Conservation (phyloP, 2,113 vertebrate genomes). For the Parotia lawesii region DNA sequence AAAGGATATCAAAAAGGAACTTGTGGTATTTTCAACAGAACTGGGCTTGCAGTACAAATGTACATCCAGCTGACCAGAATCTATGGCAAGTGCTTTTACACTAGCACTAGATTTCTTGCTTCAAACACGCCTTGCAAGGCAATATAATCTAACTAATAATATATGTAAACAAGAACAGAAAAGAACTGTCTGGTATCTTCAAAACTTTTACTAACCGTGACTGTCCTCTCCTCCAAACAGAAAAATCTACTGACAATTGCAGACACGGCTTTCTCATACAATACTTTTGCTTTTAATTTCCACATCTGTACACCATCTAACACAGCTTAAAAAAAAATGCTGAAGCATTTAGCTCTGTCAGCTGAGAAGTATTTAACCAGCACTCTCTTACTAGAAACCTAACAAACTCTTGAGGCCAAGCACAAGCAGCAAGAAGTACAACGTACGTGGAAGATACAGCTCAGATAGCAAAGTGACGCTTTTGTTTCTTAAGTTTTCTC, state of each 20-base stretch:
- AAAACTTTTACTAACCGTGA: background rate
- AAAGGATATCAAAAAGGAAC: background rate
- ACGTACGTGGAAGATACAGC: rapidly evolving
- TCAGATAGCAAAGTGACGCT: background rate
- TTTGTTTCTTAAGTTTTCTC: background rate
- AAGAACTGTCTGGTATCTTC: background rate
- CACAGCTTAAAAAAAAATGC: background rate
- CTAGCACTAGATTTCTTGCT: background rate
- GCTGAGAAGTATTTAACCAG: constrained; percentile 9
- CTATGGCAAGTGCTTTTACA: background rate
- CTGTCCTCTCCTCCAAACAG: background rate
- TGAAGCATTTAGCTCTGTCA: background rate
- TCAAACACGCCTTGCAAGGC: background rate
- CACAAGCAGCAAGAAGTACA: background rate
- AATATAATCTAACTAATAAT: background rate
- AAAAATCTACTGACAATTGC: background rate
- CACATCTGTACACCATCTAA: constrained; percentile 35
- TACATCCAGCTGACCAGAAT: background rate
- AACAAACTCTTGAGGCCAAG: background rate
- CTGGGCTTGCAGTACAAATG: background rate
- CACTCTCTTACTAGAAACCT: background rate
- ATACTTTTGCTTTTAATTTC: constrained; percentile 1
- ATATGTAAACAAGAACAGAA: background rate
- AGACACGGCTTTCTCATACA: background rate
- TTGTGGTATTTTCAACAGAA: background rate